Evolutionary conservation across 1,140 invertebrate genomes (phyloP), one percentile per base, ranked within the genome.

Genomic region (Diabrotica virgifera): DNA sequence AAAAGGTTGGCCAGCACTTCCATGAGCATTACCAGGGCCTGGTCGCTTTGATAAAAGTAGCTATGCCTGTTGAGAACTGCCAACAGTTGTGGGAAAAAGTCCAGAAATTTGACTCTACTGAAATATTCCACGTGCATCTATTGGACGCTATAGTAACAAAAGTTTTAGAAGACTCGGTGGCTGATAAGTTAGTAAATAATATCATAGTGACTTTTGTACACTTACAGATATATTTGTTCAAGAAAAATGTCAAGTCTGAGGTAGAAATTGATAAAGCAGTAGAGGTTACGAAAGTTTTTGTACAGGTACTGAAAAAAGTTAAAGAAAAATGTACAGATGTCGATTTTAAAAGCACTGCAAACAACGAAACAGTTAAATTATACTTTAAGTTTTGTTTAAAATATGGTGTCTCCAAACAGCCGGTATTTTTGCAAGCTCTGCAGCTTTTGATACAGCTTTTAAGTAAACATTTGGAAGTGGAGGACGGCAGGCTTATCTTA

Each of bases 371-470:
- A 6, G 90, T 89, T 85, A 80, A 86, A 12, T 85, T 85, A 58
- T 90, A 88, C 70, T 85, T 83, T 59, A 85, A 88, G 76, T 82
- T 82, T 52, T 83, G 84, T 50, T 77, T 91, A 35, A 90, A 88
- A 76, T 78, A 82, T 64, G 84, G 86, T 3, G 77, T 91, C n/a
- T 85, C 86, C 71, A 74, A 81, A 5, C 70, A 78, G 54, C 69
- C 76, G 46, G 72, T 80, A 72, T 66, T 89, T 65, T 72, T 91
- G 11, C 81, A 81, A 60, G 76, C 84, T 8, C 70, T 90, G 50
- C 82, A 80, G 5, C 80, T 73, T 56, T 72, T 89, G 12, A 84
- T 88, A 12, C 80, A 85, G 56, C 70, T 86, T 0, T 79, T 81
- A 63, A 67, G 72, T 3, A 53, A 70, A 10, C 56, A 24, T 35